phyloP scores from a whole-genome alignment of 2,888 invertebrate genomes.

The Synergus laeviventris region DNA sequence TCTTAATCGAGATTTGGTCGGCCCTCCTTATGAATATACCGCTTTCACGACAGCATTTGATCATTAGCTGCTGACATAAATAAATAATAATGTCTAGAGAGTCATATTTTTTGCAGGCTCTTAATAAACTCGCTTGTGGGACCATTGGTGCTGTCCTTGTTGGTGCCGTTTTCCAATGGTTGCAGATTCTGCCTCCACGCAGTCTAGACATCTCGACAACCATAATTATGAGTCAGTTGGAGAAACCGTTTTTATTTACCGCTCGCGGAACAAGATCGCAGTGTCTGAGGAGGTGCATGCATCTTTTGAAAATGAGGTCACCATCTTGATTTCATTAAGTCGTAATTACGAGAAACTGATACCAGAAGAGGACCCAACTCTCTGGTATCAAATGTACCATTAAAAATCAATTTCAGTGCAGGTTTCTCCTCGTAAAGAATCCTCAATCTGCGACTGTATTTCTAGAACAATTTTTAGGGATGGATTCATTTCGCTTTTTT shows the following conservation, averaged over 20 bases:
- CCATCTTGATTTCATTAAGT: conserved; percentile 38
- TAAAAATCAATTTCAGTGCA: conserved; percentile 21
- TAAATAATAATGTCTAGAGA: conserved; percentile 26
- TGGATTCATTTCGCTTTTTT: not conserved
- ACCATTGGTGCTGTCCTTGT: conserved; percentile 5
- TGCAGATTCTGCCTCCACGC: conserved; percentile 29
- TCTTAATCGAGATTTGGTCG: not conserved
- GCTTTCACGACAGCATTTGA: conserved; percentile 10
- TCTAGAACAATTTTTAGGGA: not conserved
- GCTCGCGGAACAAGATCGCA: conserved; percentile 22
- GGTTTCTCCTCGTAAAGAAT: conserved; percentile 27
- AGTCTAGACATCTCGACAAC: conserved; percentile 39
- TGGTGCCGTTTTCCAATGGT: conserved; percentile 9
- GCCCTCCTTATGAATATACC: conserved; percentile 19
- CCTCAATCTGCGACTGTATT: not conserved
- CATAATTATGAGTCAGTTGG: conserved; percentile 38
- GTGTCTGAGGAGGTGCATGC: conserved; percentile 5
- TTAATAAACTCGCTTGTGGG: conserved; percentile 26
- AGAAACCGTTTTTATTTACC: conserved; percentile 27
- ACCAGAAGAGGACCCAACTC: conserved; percentile 13
- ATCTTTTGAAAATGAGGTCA: conserved; percentile 26
- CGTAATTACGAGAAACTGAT: conserved; percentile 31
- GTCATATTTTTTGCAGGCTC: not conserved
- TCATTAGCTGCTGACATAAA: conserved; percentile 20
- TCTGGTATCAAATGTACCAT: conserved; percentile 33